Base-by-base conservation (phyloP, 2,888 invertebrate genomes). In the Zele albiditarsus region DNA sequence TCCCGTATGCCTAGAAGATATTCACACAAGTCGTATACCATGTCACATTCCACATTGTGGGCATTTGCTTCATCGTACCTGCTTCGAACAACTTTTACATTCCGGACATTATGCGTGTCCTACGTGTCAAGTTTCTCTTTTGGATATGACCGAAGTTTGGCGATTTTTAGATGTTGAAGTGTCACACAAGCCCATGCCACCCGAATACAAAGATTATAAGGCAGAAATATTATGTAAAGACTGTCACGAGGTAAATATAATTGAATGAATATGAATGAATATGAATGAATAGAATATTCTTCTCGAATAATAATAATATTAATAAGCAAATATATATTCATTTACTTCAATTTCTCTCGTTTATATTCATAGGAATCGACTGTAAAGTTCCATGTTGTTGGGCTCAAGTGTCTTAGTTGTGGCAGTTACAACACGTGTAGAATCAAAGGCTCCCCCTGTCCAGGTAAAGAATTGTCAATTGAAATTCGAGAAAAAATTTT, bases 341-440 rank as follows among this genome's bases (percentile, higher is more conserved):
- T 53, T 27, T n/a, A 69, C 23, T 67, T n/a, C 27, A 46, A 38
- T 20, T 74, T 58, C 14, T 25, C 38, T 49, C 28, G 53, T 14
- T 79, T 81, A 78, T 80, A 79, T 75, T 90, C 91, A 46, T 89
- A 96, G 96, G 92, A 95, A 85, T 95, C 95, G 23, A 94, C 93
- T 38, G 95, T 95, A 10, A 93, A 93, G 84, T 97, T 96, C 89
- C 97, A 97, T 87, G 95, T 97, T 77, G 94, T 97, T 38, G 97
- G 97, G 1, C 90, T 96, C 74, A 97, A 97, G 89, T 97, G 97
- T 87, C 91, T 92, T 60, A 92, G 94, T 81, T 97, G 97, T 87
- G 96, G 96, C n/a, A 96, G 96, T 1, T 97, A 97, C 89, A 97
- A 97, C 89, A 97, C 97, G 0, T 95, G 95, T 83, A 93, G 95